A percentile compares a stretch with the other conserved stretches of the same genome.
phyloP scores from a whole-genome alignment of 2,888 invertebrate genomes.

The Onchidella celtica region DNA sequence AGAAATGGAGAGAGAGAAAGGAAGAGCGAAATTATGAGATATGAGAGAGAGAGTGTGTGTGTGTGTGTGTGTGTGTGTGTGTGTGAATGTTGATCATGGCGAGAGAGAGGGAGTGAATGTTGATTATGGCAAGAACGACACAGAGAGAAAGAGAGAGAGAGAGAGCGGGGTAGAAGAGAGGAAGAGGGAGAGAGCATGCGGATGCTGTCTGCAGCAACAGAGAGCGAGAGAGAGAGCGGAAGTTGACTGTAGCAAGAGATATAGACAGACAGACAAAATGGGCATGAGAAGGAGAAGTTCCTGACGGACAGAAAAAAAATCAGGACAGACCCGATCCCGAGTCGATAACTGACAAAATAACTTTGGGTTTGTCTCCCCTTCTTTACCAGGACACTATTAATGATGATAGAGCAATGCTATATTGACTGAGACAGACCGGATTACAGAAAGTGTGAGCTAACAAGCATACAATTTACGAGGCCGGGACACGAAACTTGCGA shows the following conservation, averaged over 20 bases:
- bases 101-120: constrained; percentile 24
- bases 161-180: constrained; percentile 1
- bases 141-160: neutral
- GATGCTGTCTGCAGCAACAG: neutral
- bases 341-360: too few relatives aligned
- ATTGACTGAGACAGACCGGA: too few relatives aligned
- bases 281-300: too few relatives aligned
- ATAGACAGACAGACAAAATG: constrained; percentile 45
- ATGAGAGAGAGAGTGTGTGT: constrained; percentile 16
- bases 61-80: constrained; percentile 30
- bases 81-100: neutral
- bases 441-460: too few relatives aligned
- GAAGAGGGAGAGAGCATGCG: neutral
- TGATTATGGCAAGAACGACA: neutral
- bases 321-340: too few relatives aligned
- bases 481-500: too few relatives aligned
- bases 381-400: too few relatives aligned
- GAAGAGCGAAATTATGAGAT: neutral
- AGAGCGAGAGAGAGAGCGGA: neutral
- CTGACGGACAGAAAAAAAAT: constrained; percentile 41
- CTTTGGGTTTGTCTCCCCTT: too few relatives aligned
- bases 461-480: too few relatives aligned
- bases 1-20: constrained; percentile 20
- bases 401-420: too few relatives aligned
- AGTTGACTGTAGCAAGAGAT: constrained; percentile 14